Evolutionary conservation across 1,140 invertebrate genomes (phyloP).

Genomic region (Papilio polytes): DNA sequence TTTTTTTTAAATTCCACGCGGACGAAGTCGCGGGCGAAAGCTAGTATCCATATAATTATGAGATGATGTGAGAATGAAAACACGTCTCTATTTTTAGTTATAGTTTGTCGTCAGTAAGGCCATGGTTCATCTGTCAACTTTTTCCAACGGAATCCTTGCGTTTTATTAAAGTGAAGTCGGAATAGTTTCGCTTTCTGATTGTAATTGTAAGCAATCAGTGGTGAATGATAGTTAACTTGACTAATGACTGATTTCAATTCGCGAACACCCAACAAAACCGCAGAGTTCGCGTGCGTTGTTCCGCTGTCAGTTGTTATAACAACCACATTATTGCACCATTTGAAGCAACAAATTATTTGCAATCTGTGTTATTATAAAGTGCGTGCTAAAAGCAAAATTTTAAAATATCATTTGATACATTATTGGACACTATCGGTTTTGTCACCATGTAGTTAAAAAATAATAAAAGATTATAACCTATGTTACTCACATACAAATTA

Average conservation of each 20-base stretch:
- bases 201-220: not conserved
- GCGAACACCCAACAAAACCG: slow-evolving; percentile 22
- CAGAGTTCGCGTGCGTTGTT: slow-evolving; percentile 16
- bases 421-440: too few relatives aligned
- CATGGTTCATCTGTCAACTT: too few relatives aligned
- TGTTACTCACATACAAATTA: too few relatives aligned
- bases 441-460: too few relatives aligned
- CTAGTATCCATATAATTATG: not conserved
- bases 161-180: not conserved
- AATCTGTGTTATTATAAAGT: not conserved
- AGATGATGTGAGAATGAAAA: not conserved
- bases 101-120: too few relatives aligned
- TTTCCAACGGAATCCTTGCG: not conserved
- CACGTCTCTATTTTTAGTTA: too few relatives aligned
- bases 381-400: not conserved
- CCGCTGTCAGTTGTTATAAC: slow-evolving; percentile 39
- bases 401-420: too few relatives aligned
- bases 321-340: slow-evolving; percentile 30
- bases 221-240: slow-evolving; percentile 30
- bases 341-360: not conserved
- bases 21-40: too few relatives aligned
- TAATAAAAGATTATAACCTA: too few relatives aligned
- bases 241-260: slow-evolving; percentile 34
- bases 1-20: too few relatives aligned
- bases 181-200: not conserved